phyloP scores from a whole-genome alignment of 2,113 vertebrate genomes.

The Odobenus rosmarus region DNA sequence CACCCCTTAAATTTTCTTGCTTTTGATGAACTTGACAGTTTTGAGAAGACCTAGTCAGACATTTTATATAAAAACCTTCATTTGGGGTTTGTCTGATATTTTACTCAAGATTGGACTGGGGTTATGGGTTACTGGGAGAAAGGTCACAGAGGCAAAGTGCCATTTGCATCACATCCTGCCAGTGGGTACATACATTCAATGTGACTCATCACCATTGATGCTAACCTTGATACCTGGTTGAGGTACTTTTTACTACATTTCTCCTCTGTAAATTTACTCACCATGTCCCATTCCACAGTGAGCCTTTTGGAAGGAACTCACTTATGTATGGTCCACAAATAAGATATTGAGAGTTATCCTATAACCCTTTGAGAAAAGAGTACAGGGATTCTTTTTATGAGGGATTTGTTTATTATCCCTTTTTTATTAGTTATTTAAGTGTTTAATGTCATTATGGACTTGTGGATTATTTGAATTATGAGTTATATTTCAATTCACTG shows the following conservation, averaged over 20 bases:
- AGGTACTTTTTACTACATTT: not conserved
- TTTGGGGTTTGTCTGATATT: not conserved
- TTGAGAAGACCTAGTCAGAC: too few species aligned
- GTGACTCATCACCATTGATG: not conserved
- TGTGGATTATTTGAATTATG: not conserved
- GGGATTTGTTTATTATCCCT: not conserved
- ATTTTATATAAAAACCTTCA: not conserved
- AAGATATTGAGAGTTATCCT: not conserved
- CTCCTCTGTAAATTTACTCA: not conserved
- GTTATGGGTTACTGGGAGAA: not conserved
- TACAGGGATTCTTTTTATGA: not conserved
- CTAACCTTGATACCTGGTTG: not conserved
- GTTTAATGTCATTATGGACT: not conserved
- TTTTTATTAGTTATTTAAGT: not conserved
- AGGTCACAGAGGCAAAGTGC: not conserved
- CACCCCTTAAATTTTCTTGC: not conserved
- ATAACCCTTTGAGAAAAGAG: not conserved
- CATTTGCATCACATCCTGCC: not conserved
- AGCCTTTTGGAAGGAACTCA: not conserved
- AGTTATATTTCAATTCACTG: not conserved
- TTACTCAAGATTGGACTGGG: not conserved
- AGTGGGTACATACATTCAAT: not conserved
- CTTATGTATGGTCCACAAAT: not conserved
- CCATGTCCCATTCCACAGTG: not conserved
- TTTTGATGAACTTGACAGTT: not conserved